Conservation (phyloP, 2,113 vertebrate genomes). For the Muntiacus muntjak region DNA sequence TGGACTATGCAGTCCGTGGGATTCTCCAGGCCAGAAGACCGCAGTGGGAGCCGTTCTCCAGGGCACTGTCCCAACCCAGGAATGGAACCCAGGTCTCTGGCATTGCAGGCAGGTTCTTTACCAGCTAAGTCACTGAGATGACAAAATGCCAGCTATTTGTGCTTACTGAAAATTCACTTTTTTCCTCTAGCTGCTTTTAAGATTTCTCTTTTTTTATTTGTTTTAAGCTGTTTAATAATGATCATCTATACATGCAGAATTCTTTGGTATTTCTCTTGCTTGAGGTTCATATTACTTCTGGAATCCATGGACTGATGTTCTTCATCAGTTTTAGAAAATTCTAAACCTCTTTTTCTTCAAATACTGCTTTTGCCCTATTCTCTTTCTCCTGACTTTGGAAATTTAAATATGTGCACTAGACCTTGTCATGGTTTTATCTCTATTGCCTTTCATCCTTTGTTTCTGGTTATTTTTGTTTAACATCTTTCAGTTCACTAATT, state of each 20-base stretch:
- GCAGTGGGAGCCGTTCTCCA: background rate
- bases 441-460: constrained; percentile 1
- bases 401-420: background rate
- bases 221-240: background rate
- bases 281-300: background rate
- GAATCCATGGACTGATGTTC: background rate
- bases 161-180: background rate
- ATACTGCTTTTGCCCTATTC: background rate
- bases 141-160: background rate
- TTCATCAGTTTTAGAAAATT: background rate
- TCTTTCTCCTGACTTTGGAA: background rate
- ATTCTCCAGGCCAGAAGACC: background rate
- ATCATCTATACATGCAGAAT: background rate
- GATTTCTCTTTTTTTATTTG: background rate
- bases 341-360: background rate
- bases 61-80: background rate
- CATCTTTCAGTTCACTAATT: background rate
- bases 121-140: background rate
- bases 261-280: background rate
- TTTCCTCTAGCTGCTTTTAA: background rate
- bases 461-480: background rate
- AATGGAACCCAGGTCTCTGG: background rate
- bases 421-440: background rate
- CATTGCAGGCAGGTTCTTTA: background rate
- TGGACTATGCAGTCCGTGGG: background rate